Evolutionary conservation across 1,140 invertebrate genomes (phyloP).

Genomic region (Diachasmimorpha longicaudata): DNA sequence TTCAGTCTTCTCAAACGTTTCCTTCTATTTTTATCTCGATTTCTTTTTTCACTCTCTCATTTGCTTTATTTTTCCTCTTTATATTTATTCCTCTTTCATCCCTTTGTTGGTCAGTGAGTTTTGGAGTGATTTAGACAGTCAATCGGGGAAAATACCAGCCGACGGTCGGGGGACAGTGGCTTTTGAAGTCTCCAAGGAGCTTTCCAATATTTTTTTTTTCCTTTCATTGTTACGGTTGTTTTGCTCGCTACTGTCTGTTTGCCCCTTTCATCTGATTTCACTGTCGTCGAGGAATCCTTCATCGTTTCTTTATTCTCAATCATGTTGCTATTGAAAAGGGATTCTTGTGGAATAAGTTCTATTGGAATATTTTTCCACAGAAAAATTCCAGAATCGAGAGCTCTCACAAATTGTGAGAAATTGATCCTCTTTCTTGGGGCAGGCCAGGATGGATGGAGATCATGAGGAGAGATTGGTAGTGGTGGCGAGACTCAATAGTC

Average conservation of each 20-base stretch:
- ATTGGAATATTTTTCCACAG: neutral
- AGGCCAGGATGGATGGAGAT: neutral
- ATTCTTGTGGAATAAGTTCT: neutral
- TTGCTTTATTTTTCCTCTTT: neutral
- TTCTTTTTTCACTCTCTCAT: neutral
- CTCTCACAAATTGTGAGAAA: neutral
- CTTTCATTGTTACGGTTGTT: neutral
- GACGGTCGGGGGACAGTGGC: neutral
- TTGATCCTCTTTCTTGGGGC: neutral
- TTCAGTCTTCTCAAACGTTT: neutral
- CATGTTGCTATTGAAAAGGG: neutral
- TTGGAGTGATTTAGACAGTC: conserved; percentile 25
- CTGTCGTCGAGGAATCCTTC: neutral
- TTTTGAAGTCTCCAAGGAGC: neutral
- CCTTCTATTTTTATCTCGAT: neutral
- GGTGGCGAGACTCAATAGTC: neutral
- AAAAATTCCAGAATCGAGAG: neutral
- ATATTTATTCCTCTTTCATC: conserved; percentile 11
- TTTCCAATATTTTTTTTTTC: neutral
- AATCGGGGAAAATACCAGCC: conserved; percentile 16
- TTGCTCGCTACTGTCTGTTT: neutral
- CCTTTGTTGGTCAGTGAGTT: conserved; percentile 25
- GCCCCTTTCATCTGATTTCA: neutral
- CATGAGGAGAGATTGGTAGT: neutral
- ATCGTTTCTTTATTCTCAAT: neutral